A percentile compares a stretch with the other conserved stretches of the same genome.
phyloP scores from a whole-genome alignment of 2,113 vertebrate species.

The Notarius lentiginosus region DNA sequence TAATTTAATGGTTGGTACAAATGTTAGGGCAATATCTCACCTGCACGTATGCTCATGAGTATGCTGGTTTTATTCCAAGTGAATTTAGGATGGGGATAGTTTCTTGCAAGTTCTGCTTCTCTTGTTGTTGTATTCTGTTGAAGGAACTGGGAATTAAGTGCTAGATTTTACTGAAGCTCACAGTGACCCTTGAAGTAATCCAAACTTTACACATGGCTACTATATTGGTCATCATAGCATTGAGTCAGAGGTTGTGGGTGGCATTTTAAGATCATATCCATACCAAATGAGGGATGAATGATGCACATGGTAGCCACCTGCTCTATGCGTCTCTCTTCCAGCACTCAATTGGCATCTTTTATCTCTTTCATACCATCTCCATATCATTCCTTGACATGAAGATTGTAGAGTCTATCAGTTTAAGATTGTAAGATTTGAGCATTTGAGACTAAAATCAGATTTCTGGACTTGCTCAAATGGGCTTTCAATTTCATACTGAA shows the following conservation, averaged over 20 bases:
- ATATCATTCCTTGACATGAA: background rate
- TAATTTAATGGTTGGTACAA: background rate
- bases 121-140: background rate
- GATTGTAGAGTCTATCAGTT: background rate
- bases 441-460: background rate
- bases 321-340: background rate
- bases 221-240: constrained; percentile 1
- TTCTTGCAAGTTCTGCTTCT: background rate
- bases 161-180: background rate
- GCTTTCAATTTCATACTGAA: background rate
- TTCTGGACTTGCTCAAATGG: background rate
- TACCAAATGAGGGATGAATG: background rate
- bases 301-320: constrained; percentile 23
- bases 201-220: background rate
- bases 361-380: background rate
- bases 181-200: background rate
- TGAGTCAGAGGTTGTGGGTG: constrained; percentile 19
- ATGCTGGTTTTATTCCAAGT: background rate
- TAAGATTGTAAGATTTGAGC: background rate
- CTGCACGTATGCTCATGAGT: background rate
- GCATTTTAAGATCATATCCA: constrained; percentile 4
- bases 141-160: background rate
- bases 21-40: background rate
- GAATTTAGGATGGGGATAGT: background rate
- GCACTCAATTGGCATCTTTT: background rate